phyloP scores from a whole-genome alignment of 2,888 invertebrate species.

The Ophion slaviceki region DNA sequence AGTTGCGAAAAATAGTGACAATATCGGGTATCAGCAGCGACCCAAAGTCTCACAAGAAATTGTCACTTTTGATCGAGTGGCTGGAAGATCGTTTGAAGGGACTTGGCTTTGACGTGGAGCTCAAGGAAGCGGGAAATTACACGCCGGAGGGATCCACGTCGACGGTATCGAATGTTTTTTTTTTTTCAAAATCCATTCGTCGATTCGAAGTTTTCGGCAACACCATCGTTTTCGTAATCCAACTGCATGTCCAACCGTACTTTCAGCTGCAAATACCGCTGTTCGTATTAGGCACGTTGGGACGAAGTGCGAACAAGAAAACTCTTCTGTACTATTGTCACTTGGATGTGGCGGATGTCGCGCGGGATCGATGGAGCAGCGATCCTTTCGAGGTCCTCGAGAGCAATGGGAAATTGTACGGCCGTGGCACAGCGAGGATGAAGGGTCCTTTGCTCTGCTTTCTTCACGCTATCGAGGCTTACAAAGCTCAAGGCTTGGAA shows the following conservation, averaged over 20 bases:
- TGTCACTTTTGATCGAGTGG: slow-evolving; percentile 79
- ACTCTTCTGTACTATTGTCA: slow-evolving; percentile 82
- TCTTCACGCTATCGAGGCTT: slow-evolving; percentile 82
- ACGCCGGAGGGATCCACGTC: slow-evolving; percentile 64
- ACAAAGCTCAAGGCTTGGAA: slow-evolving; percentile 76
- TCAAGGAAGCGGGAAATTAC: slow-evolving; percentile 74
- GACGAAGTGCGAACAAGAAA: slow-evolving; percentile 78
- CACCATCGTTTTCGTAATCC: too few species aligned
- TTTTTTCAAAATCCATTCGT: not conserved
- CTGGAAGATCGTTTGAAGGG: slow-evolving; percentile 81
- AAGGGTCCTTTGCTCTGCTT: slow-evolving; percentile 83
- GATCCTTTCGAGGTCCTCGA: slow-evolving; percentile 83
- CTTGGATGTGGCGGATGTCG: slow-evolving; percentile 82
- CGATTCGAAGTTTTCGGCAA: not conserved
- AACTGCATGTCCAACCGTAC: too few species aligned
- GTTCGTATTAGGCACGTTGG: slow-evolving; percentile 81
- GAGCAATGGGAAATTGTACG: slow-evolving; percentile 79
- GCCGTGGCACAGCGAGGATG: slow-evolving; percentile 82
- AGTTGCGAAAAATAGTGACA: slow-evolving; percentile 79
- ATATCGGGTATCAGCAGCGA: slow-evolving; percentile 81
- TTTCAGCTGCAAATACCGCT: slow-evolving; percentile 79
- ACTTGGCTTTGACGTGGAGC: slow-evolving; percentile 79
- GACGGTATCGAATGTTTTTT: slow-evolving; percentile 41
- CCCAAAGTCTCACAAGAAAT: slow-evolving; percentile 75
- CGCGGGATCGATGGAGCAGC: slow-evolving; percentile 78